These are phyloP conservation scores for Rafetus swinhoei DNA, from an alignment of 2,113 vertebrate species.

Conservation along the genomic window DNA sequence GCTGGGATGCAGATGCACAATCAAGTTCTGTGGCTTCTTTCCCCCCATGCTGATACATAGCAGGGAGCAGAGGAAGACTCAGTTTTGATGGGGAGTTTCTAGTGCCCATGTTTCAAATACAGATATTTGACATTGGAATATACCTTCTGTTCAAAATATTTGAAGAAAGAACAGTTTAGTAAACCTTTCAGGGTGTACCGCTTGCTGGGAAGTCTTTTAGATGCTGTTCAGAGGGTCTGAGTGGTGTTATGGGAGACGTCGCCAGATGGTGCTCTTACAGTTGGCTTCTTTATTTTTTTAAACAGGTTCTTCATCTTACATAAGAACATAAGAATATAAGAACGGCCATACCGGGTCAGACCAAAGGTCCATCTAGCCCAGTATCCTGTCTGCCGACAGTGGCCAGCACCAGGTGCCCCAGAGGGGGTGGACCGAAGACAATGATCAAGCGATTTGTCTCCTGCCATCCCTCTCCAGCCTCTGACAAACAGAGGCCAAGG, in stretches of 20 bases:
- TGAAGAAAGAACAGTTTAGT: neutral
- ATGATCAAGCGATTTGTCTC: too few species aligned
- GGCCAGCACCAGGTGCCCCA: too few species aligned
- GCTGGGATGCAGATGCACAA: neutral
- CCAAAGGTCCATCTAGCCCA: too few species aligned
- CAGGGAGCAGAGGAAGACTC: neutral
- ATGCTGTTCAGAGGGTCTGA: neutral
- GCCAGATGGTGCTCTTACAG: neutral
- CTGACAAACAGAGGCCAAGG: too few species aligned
- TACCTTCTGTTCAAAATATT: neutral
- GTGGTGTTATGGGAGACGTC: neutral
- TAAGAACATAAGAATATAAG: too few species aligned
- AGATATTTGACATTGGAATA: neutral
- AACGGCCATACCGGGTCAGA: too few species aligned
- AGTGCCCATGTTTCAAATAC: neutral
- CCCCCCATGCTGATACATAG: neutral
- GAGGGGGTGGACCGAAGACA: too few species aligned
- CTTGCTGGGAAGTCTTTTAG: neutral
- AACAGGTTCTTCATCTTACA: neutral
- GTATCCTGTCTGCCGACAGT: too few species aligned
- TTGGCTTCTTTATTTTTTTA: neutral
- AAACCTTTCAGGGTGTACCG: neutral
- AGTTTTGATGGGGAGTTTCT: neutral
- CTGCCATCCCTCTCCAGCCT: too few species aligned
- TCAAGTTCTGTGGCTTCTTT: neutral